A percentile compares a stretch with the other conserved stretches of the same genome.
These are phyloP conservation scores for Rhizomys pruinosus DNA, from an alignment of 2,113 vertebrate species.

Conservation along the genomic window DNA sequence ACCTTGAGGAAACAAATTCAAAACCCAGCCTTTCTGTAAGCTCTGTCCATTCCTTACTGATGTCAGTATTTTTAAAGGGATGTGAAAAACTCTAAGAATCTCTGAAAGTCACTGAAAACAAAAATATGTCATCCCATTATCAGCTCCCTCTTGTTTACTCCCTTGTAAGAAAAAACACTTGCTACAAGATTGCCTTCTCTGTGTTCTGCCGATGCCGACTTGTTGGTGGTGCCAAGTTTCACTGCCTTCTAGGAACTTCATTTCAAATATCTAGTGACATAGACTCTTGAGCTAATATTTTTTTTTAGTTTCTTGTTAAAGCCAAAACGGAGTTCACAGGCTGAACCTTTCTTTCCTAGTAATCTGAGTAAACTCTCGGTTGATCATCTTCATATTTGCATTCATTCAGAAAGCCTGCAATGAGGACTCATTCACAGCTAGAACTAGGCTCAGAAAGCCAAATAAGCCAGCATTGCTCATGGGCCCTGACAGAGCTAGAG, in stretches of 20 bases:
- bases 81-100: background rate
- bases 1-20: background rate
- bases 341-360: background rate
- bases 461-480: rapidly evolving
- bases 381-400: background rate
- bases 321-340: background rate
- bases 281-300: background rate
- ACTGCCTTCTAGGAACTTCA: slow-evolving; percentile 35
- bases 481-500: background rate
- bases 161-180: background rate
- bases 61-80: background rate
- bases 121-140: background rate
- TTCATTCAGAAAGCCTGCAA: background rate
- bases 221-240: background rate
- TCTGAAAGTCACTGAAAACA: slow-evolving; percentile 9
- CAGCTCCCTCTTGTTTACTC: slow-evolving; percentile 1
- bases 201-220: background rate
- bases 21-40: rapidly evolving
- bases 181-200: background rate
- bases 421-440: background rate
- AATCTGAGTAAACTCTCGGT: slow-evolving; percentile 15
- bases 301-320: slow-evolving; percentile 51
- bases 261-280: background rate
- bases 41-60: background rate
- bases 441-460: background rate